Percentiles rank a stretch among this genome's conserved stretches.
Evolutionary conservation across 23 tunicate genomes (phyloP).

Genomic region (Halocynthia aurantium): DNA sequence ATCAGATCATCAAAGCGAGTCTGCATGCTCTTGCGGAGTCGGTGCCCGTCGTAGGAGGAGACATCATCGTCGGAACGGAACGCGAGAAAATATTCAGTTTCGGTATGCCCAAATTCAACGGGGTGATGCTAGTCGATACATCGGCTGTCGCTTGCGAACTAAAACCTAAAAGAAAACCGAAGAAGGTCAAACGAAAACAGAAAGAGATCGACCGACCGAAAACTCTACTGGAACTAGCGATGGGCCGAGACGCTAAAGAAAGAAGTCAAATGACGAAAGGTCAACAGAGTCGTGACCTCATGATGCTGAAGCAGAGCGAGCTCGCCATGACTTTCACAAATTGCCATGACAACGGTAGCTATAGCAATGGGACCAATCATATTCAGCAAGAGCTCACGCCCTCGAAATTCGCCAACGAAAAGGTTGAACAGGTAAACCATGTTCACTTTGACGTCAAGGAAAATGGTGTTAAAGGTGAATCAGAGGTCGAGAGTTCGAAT

Average conservation of each 20-base stretch:
- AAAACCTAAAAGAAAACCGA: slow-evolving; percentile 38
- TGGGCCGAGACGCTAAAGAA: slow-evolving; percentile 7
- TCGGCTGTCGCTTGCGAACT: slow-evolving; percentile 45
- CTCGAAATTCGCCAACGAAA: too few species aligned
- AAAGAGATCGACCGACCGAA: slow-evolving; percentile 8
- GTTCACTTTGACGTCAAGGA: too few species aligned
- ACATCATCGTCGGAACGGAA: slow-evolving; percentile 72
- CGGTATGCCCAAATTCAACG: slow-evolving; percentile 66
- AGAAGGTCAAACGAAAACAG: slow-evolving; percentile 10
- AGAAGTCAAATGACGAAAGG: slow-evolving; percentile 8
- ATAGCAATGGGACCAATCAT: too few species aligned
- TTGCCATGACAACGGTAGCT: too few species aligned
- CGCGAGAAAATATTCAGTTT: slow-evolving; percentile 67
- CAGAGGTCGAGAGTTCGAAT: too few species aligned
- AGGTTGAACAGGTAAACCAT: background rate
- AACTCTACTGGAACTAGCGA: slow-evolving; percentile 65
- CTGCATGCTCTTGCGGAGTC: slow-evolving; percentile 80
- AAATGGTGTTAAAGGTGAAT: too few species aligned
- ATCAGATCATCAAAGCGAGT: slow-evolving; percentile 68
- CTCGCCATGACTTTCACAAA: slow-evolving; percentile 13
- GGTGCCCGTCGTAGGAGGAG: slow-evolving; percentile 78
- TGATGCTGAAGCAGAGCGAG: slow-evolving; percentile 29
- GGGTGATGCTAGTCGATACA: slow-evolving; percentile 15
- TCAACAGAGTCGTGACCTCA: slow-evolving; percentile 1
- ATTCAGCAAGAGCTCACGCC: too few species aligned